Percentiles rank a stretch among this genome's conserved stretches.
Conservation (phyloP, 2,797 vertebrate species). For the Sebastes kiyomatsui region DNA sequence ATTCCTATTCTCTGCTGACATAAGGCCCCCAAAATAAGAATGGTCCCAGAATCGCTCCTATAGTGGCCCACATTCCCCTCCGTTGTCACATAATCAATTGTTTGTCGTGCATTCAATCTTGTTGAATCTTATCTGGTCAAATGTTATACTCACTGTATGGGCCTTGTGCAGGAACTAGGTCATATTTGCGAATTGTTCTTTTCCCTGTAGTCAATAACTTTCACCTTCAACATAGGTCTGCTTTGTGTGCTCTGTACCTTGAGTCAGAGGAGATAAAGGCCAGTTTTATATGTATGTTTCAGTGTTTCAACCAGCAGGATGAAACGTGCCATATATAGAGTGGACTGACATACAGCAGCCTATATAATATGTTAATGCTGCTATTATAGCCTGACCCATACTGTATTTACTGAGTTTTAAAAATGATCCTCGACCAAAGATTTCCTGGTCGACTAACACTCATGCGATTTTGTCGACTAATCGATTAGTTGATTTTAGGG, state of each 20-base stretch:
- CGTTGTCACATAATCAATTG: not conserved
- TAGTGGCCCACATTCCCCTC: not conserved
- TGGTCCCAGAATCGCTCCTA: not conserved
- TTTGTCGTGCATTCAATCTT: not conserved
- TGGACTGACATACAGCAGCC: not conserved
- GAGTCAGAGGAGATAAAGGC: not conserved
- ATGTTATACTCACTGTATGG: not conserved
- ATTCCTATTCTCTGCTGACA: not conserved
- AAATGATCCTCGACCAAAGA: not conserved
- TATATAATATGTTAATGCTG: not conserved
- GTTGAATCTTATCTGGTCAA: slow-evolving; percentile 20
- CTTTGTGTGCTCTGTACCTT: not conserved
- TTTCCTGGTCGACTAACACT: too few species aligned
- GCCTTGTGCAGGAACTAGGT: slow-evolving; percentile 8
- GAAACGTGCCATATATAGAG: not conserved
- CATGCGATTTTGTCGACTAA: too few species aligned
- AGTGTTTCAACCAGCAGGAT: not conserved
- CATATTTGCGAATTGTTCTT: slow-evolving; percentile 12
- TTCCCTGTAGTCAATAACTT: not conserved
- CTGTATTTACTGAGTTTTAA: not conserved
- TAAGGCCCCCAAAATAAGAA: not conserved
- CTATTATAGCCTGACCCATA: too few species aligned
- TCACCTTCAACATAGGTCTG: not conserved
- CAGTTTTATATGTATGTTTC: not conserved
- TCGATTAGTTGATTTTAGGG: too few species aligned